A percentile compares a stretch with the other conserved stretches of the same genome.
These are phyloP conservation scores for Cepaea hortensis DNA, from an alignment of 2,888 invertebrate species.

Conservation along the genomic window DNA sequence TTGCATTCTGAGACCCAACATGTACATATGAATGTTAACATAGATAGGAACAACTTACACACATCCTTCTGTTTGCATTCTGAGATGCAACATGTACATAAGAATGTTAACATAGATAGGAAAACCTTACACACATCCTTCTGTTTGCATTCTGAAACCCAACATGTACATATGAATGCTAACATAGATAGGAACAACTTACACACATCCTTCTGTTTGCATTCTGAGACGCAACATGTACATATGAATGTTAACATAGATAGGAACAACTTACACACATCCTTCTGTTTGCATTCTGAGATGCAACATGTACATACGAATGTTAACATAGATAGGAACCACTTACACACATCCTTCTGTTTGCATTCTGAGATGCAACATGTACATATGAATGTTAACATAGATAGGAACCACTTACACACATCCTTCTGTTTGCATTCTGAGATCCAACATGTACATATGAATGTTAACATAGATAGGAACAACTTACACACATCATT, in stretches of 20 bases:
- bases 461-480: neutral
- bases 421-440: neutral
- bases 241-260: neutral
- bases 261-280: neutral
- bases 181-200: neutral
- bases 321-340: neutral
- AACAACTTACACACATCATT: neutral
- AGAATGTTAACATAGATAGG: neutral
- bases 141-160: neutral
- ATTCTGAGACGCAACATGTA: neutral
- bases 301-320: neutral
- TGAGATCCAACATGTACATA: neutral
- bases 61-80: neutral
- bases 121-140: neutral
- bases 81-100: neutral
- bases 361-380: neutral
- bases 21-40: neutral
- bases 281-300: neutral
- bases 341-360: neutral
- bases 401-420: neutral
- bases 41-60: neutral
- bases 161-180: neutral
- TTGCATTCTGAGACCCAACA: neutral
- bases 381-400: neutral
- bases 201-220: neutral